A percentile compares a stretch with the other conserved stretches of the same genome.
Evolutionary conservation across 2,113 vertebrate species (phyloP).

Genomic region (Tenebrosternarchus preto): DNA sequence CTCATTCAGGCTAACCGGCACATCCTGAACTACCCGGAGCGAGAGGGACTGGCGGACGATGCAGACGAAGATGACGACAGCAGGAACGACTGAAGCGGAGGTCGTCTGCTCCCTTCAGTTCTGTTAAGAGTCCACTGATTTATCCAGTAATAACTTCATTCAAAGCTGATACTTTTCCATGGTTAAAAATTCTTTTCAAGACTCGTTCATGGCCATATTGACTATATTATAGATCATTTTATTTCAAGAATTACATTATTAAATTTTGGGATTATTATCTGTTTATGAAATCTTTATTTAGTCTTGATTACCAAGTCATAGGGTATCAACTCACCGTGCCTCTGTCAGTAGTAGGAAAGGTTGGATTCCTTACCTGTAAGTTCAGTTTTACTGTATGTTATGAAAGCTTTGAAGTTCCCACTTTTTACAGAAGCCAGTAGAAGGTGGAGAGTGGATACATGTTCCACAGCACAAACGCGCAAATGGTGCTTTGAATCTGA

Average conservation of each 20-base stretch:
- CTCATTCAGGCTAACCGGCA: constrained; percentile 70
- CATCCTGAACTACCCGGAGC: constrained; percentile 73
- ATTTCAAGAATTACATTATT: constrained; percentile 12
- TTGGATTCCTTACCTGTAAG: no score
- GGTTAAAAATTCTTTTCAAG: not conserved
- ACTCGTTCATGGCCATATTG: not conserved
- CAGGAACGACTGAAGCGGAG: constrained; percentile 58
- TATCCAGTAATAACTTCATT: no score
- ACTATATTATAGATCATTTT: not conserved
- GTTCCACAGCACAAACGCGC: no score
- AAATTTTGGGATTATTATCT: constrained; percentile 11
- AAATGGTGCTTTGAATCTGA: no score
- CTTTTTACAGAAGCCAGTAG: no score
- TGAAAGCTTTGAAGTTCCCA: no score
- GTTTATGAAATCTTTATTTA: not conserved
- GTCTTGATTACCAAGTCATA: not conserved
- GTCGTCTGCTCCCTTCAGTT: no score
- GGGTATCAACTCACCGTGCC: no score
- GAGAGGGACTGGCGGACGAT: constrained; percentile 13
- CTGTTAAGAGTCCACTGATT: no score
- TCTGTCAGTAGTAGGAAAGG: no score
- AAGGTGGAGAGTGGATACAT: no score
- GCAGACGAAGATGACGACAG: constrained; percentile 59
- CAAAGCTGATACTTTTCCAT: not conserved
- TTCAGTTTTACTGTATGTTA: no score